phyloP scores from a whole-genome alignment of 2,113 vertebrate genomes.

The Lasiurus cinereus region DNA sequence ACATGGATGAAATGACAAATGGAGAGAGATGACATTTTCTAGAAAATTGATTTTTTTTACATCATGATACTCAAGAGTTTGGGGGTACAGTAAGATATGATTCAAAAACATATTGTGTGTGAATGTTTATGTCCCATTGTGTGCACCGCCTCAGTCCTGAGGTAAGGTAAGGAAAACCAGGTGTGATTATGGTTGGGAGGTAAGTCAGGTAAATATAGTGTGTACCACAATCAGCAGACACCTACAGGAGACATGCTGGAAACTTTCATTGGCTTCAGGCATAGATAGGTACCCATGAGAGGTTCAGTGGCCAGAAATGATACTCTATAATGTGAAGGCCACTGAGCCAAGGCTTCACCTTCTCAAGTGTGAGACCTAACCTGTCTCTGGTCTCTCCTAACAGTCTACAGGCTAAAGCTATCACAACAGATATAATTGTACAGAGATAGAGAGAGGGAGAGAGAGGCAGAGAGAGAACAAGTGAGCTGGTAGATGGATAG shows the following conservation, averaged over 20 bases:
- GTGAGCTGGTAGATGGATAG: background rate
- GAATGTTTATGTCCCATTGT: background rate
- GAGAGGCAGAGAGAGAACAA: background rate
- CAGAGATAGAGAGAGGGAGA: too few relatives aligned
- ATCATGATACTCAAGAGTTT: background rate
- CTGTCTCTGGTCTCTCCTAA: background rate
- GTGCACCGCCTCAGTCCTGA: background rate
- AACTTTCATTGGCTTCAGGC: background rate
- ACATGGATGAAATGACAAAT: background rate
- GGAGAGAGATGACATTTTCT: background rate
- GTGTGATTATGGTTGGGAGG: background rate
- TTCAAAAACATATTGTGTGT: background rate
- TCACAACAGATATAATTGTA: background rate
- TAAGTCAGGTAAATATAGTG: background rate
- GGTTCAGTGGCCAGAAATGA: background rate
- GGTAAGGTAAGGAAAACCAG: background rate
- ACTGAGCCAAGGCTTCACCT: background rate
- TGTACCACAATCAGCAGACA: background rate
- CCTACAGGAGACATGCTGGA: background rate
- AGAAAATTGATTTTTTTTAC: background rate
- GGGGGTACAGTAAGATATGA: background rate
- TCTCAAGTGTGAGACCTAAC: background rate
- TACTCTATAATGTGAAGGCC: background rate
- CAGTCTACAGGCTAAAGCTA: background rate
- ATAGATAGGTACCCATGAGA: background rate